phyloP scores from a whole-genome alignment of 2,113 vertebrate genomes.

The Macroglossus sobrinus region DNA sequence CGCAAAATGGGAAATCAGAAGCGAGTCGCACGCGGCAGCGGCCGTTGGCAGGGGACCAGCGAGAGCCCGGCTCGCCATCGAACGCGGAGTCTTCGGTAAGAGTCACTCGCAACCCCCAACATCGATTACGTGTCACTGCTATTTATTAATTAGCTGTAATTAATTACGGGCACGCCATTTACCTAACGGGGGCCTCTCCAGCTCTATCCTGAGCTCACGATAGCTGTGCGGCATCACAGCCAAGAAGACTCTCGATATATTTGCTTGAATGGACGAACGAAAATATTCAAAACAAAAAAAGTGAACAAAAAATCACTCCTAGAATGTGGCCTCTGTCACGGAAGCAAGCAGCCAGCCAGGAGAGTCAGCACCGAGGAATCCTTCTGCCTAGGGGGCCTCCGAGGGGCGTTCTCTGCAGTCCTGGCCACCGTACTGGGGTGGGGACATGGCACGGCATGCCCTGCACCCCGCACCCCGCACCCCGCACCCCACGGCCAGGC shows the following conservation, averaged over 20 bases:
- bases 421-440: rapidly evolving
- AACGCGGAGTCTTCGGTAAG: rapidly evolving
- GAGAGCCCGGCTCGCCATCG: rapidly evolving
- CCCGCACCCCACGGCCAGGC: background rate
- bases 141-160: background rate
- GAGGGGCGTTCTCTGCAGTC: background rate
- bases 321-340: background rate
- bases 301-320: background rate
- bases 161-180: background rate
- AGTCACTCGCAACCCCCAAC: background rate
- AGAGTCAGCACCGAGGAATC: background rate
- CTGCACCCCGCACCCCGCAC: no score
- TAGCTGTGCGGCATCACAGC: rapidly evolving
- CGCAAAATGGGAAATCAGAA: background rate
- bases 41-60: rapidly evolving
- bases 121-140: background rate
- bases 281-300: background rate
- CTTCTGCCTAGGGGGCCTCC: rapidly evolving
- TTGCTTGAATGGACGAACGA: background rate
- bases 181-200: background rate
- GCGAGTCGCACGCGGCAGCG: rapidly evolving
- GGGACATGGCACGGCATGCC: background rate
- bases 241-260: background rate
- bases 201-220: background rate
- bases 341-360: background rate